phyloP scores from a whole-genome alignment of 2,797 vertebrate species.

The Danio aesculapii region DNA sequence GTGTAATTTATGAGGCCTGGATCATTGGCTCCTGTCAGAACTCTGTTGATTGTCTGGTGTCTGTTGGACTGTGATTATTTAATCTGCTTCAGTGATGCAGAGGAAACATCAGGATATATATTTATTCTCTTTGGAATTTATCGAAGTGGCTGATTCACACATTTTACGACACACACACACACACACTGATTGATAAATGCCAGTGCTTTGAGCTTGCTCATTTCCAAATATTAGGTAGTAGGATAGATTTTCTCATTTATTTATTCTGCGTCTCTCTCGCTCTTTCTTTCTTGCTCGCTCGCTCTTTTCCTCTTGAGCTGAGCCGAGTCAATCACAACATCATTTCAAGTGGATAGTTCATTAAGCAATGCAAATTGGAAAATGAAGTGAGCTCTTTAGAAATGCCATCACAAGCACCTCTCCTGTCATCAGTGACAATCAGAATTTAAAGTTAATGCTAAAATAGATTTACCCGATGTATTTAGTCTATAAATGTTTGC shows the following conservation, averaged over 20 bases:
- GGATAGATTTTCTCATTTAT: too few relatives aligned
- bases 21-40: constrained; percentile 40
- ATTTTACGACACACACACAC: neutral
- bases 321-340: constrained; percentile 58
- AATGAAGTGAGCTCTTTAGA: constrained; percentile 50
- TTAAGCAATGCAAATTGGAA: constrained; percentile 56
- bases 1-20: constrained; percentile 35
- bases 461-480: too few relatives aligned
- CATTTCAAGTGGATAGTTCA: constrained; percentile 56
- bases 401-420: constrained; percentile 33
- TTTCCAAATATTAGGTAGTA: too few relatives aligned
- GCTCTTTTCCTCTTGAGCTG: constrained; percentile 37
- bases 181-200: too few relatives aligned
- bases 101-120: constrained; percentile 47
- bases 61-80: constrained; percentile 42
- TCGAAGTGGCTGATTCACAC: constrained; percentile 51
- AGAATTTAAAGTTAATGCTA: constrained; percentile 20
- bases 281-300: constrained; percentile 27
- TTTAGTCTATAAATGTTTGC: neutral
- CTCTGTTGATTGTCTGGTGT: constrained; percentile 29
- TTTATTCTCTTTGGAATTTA: constrained; percentile 60
- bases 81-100: constrained; percentile 34
- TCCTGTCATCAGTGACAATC: constrained; percentile 27
- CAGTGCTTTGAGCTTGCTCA: too few relatives aligned
- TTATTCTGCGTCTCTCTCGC: too few relatives aligned